These are phyloP conservation scores for Chymomyza amoena DNA, from an alignment of 2,888 invertebrate species.

Conservation along the genomic window DNA sequence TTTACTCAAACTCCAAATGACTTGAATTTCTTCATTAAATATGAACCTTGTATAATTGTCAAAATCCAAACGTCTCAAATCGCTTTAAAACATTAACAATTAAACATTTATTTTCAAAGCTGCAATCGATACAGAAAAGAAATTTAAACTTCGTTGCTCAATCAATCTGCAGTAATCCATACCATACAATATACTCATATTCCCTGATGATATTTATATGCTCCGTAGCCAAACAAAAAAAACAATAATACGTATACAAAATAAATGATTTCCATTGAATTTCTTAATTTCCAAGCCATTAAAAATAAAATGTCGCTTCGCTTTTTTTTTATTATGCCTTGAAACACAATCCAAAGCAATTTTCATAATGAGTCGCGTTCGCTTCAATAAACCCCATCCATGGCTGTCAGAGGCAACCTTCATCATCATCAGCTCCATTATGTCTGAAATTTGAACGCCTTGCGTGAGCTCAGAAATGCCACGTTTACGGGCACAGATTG, in stretches of 20 bases:
- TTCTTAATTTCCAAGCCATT: background rate
- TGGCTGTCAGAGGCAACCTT: background rate
- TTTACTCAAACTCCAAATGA: no score
- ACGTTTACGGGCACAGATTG: background rate
- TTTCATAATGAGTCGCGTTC: slow-evolving; percentile 1
- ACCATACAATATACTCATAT: background rate
- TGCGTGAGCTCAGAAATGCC: no score
- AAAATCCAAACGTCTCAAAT: background rate
- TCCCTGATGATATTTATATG: background rate
- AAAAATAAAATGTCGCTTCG: background rate
- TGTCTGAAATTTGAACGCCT: no score
- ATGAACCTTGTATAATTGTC: no score
- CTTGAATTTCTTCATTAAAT: no score
- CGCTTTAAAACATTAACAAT: background rate
- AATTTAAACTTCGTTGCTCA: background rate
- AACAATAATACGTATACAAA: background rate
- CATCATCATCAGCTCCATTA: background rate
- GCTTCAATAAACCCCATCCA: background rate
- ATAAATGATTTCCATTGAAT: background rate
- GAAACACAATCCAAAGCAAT: slow-evolving; percentile 1
- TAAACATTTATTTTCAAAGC: background rate
- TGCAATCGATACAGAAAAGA: background rate
- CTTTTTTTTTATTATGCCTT: background rate
- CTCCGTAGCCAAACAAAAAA: background rate
- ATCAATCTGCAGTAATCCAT: background rate